Base-by-base conservation (phyloP, 2,888 invertebrate genomes). In the Zootermopsis nevadensis region DNA sequence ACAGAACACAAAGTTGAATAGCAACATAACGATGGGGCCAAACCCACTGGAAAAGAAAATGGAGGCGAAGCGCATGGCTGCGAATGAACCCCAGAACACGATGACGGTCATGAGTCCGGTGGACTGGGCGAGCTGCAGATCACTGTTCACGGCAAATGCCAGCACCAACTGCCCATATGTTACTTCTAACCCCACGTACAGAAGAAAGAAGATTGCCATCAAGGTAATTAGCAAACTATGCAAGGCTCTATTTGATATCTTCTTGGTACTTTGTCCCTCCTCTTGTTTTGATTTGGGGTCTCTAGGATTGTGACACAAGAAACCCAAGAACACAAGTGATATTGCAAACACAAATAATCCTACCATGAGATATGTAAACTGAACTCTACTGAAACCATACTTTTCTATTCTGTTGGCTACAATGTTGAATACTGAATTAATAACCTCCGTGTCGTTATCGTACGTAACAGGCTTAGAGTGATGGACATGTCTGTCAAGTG, bases 1-100 rank as follows among this genome's bases (percentile, higher is more conserved):
- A 66, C 87, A 87, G 42, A 88, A 80, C 4, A 88, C 84, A 48
- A 90, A 86, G 85, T 90, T 89, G 10, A 86, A 83, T 24, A 89
- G 86, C 48, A 91, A 86, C 89, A 91, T 89, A 33, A 87, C 86
- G 0, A 88, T 87, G 1, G 90, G 89, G 38, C 87, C 87, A 81
- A 89, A 87, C 82, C 88, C 89, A 30, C 87, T 87, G 0, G 90
- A 88, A 30, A 89, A 85, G 81, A 89, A 89, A 19, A 90, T 89
- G 42, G 89, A 88, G 31, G 88, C 85, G n/a, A 89, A 89, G n/a
- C 90, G 87, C 6, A 88, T 89, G 8, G 88, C 86, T 8, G 90
- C 89, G 80, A 90, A 87, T 8, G 89, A 87, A 0, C 90, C 90
- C 90, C 90, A 90, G 85, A 90, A 90, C 33, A 89, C 87, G 7